phyloP scores from a whole-genome alignment of 2,888 invertebrate genomes.

The Hirtodrosophila confusa region DNA sequence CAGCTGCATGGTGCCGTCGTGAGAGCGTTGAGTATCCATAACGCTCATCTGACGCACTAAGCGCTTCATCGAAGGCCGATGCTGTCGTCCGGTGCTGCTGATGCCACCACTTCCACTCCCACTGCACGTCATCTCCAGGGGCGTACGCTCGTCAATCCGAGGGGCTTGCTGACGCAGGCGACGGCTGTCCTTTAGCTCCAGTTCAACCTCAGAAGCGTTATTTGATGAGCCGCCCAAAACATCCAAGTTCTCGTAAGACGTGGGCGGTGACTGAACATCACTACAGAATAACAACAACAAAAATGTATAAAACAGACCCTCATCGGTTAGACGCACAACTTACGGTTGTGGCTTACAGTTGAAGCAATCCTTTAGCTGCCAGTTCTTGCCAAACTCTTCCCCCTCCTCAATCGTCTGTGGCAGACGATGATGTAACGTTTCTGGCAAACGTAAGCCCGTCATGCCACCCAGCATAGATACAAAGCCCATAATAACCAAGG shows the following conservation, averaged over 20 bases:
- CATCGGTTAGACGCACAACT: conserved; percentile 8
- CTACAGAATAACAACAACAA: conserved; percentile 16
- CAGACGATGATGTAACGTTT: conserved; percentile 92
- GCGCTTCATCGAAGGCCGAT: conserved; percentile 87
- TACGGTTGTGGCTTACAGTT: conserved; percentile 89
- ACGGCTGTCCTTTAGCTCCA: conserved; percentile 79
- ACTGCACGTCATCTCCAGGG: conserved; percentile 57
- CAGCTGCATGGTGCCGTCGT: conserved; percentile 92
- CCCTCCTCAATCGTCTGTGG: conserved; percentile 95
- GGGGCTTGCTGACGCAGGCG: conserved; percentile 50
- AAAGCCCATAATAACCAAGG: conserved; percentile 92
- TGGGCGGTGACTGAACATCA: conserved; percentile 82
- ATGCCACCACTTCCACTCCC: conserved; percentile 20
- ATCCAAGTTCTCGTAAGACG: conserved; percentile 91
- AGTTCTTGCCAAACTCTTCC: conserved; percentile 93
- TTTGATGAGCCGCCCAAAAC: conserved; percentile 85
- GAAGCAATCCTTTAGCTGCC: conserved; percentile 90
- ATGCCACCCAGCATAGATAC: conserved; percentile 93
- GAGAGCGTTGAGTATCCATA: conserved; percentile 92
- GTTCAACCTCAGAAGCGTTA: conserved; percentile 75
- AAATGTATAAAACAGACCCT: not conserved
- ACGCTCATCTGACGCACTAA: conserved; percentile 91
- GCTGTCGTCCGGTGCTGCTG: conserved; percentile 53
- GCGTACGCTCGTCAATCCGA: conserved; percentile 84
- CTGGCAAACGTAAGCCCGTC: conserved; percentile 91